Conservation (phyloP, 2,888 invertebrate species). For the Pediacus dermestoides region DNA sequence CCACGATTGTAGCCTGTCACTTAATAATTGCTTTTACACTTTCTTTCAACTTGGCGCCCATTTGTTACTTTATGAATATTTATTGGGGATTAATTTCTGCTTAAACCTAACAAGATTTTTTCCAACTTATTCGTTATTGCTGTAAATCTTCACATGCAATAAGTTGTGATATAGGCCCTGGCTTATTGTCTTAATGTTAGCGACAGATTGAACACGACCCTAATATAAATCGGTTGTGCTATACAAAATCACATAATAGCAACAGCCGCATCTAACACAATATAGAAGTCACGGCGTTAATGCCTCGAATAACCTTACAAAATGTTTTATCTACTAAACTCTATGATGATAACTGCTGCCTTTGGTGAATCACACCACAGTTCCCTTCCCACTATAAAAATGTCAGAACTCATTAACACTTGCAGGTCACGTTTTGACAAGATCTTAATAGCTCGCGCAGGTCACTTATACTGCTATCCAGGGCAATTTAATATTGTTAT, state of each 20-base stretch:
- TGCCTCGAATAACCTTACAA: too few relatives aligned
- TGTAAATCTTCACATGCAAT: slow-evolving; percentile 37
- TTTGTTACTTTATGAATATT: slow-evolving; percentile 27
- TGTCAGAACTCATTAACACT: too few relatives aligned
- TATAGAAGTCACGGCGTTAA: too few relatives aligned
- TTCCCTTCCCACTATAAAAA: too few relatives aligned
- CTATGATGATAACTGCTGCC: too few relatives aligned
- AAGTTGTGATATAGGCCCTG: slow-evolving; percentile 39
- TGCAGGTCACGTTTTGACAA: too few relatives aligned
- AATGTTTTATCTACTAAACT: too few relatives aligned
- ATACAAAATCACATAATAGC: slow-evolving; percentile 22
- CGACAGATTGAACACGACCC: slow-evolving; percentile 45
- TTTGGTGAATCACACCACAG: too few relatives aligned
- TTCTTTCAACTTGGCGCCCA: slow-evolving; percentile 24
- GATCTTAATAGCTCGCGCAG: too few relatives aligned
- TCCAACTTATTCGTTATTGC: slow-evolving; percentile 17
- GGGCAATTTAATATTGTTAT: too few relatives aligned
- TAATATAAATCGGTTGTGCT: slow-evolving; percentile 40
- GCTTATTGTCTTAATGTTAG: slow-evolving; percentile 45
- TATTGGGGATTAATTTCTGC: slow-evolving; percentile 22
- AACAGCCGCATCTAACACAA: slow-evolving; percentile 17
- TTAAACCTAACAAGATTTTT: slow-evolving; percentile 5
- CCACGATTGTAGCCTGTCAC: slow-evolving; percentile 13
- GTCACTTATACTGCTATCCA: too few relatives aligned
- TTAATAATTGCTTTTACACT: slow-evolving; percentile 27